Conservation (phyloP, 2,797 vertebrate species). For the Platalea minor region DNA sequence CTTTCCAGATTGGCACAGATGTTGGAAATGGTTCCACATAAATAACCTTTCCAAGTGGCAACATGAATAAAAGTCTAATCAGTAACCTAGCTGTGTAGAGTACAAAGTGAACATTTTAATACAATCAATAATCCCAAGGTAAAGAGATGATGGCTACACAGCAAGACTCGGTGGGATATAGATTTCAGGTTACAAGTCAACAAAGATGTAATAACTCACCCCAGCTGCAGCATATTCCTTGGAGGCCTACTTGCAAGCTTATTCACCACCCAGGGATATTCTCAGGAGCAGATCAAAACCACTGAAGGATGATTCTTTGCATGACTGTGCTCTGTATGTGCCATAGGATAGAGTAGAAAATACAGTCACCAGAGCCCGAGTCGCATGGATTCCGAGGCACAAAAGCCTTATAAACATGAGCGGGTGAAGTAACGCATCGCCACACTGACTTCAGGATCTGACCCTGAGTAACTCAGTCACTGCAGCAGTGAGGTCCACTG, state of each 20-base stretch:
- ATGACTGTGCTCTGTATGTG: neutral
- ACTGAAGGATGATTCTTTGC: neutral
- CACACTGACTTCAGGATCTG: neutral
- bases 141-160: slow-evolving; percentile 1
- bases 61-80: slow-evolving; percentile 24
- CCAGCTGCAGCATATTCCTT: neutral
- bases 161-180: neutral
- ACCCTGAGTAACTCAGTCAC: neutral
- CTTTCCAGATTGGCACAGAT: neutral
- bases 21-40: slow-evolving; percentile 10
- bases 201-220: slow-evolving; percentile 36
- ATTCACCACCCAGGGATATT: neutral
- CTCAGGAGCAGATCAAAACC: slow-evolving; percentile 18
- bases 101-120: slow-evolving; percentile 57
- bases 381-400: accelerated
- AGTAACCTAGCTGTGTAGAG: slow-evolving; percentile 9
- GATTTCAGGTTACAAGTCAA: slow-evolving; percentile 64
- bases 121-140: slow-evolving; percentile 62
- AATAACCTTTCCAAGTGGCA: slow-evolving; percentile 20
- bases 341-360: neutral
- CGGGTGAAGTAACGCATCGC: neutral
- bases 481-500: neutral
- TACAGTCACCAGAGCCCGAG: neutral
- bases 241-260: neutral
- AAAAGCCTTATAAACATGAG: neutral